phyloP scores from a whole-genome alignment of 1,140 invertebrate species.

The Hycleus phaleratus region DNA sequence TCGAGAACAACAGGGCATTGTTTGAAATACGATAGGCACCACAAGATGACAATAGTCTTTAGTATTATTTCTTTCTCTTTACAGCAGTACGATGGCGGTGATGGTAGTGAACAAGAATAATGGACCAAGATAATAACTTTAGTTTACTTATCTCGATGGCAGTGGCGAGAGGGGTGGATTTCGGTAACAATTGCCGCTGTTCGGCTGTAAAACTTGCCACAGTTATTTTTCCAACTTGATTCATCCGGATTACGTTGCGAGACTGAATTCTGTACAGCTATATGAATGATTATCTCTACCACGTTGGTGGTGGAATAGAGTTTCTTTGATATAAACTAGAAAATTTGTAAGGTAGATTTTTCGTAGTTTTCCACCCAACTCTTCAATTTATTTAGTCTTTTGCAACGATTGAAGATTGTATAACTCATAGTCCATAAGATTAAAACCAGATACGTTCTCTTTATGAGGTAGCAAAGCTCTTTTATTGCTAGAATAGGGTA shows the following conservation, averaged over 20 bases:
- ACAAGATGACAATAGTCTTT: too few relatives aligned
- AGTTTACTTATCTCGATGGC: constrained; percentile 23
- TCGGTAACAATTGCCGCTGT: constrained; percentile 17
- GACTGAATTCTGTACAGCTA: constrained; percentile 8
- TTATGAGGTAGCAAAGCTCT: neutral
- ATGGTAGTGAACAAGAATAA: constrained; percentile 19
- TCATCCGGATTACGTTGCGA: constrained; percentile 22
- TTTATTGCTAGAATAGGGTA: too few relatives aligned
- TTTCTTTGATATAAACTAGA: constrained; percentile 1
- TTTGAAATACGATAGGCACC: too few relatives aligned
- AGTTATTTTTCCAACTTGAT: constrained; percentile 25
- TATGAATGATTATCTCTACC: too few relatives aligned
- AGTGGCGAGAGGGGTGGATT: neutral
- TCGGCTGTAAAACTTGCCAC: constrained; percentile 20
- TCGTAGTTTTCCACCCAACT: neutral
- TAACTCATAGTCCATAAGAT: neutral
- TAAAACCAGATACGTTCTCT: neutral
- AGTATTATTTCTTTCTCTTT: too few relatives aligned
- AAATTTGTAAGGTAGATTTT: too few relatives aligned
- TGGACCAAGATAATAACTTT: constrained; percentile 25
- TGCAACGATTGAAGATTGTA: neutral
- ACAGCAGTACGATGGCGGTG: too few relatives aligned
- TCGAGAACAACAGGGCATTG: too few relatives aligned
- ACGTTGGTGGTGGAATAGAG: too few relatives aligned
- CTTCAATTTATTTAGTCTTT: constrained; percentile 9